phyloP scores from a whole-genome alignment of 2,797 vertebrate species.

The Apogon talboti region DNA sequence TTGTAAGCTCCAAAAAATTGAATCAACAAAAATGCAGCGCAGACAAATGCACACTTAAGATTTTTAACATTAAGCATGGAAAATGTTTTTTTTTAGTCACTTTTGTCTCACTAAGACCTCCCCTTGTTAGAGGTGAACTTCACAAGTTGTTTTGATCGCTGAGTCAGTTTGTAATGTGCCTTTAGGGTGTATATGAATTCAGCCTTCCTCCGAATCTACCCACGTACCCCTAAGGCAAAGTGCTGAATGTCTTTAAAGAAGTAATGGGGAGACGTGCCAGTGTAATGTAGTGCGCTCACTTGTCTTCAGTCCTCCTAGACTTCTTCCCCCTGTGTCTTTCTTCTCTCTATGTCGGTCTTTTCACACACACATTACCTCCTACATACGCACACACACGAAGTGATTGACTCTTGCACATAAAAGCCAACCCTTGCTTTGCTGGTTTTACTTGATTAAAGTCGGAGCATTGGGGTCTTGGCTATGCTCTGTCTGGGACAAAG shows the following conservation, averaged over 20 bases:
- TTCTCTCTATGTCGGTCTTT: slow-evolving; percentile 40
- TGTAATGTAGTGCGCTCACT: slow-evolving; percentile 74
- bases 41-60: slow-evolving; percentile 37
- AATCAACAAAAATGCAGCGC: slow-evolving; percentile 8
- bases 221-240: slow-evolving; percentile 81
- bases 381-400: slow-evolving; percentile 55
- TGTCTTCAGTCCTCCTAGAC: slow-evolving; percentile 69
- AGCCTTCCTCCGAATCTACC: slow-evolving; percentile 78
- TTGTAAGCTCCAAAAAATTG: slow-evolving; percentile 7
- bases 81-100: slow-evolving; percentile 33
- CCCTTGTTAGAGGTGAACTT: slow-evolving; percentile 77
- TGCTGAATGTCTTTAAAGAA: slow-evolving; percentile 79
- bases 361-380: slow-evolving; percentile 23
- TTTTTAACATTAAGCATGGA: slow-evolving; percentile 40
- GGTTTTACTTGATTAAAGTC: slow-evolving; percentile 84
- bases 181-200: slow-evolving; percentile 76
- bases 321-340: slow-evolving; percentile 61
- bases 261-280: slow-evolving; percentile 78
- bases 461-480: slow-evolving; percentile 75
- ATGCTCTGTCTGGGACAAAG: slow-evolving; percentile 79
- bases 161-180: slow-evolving; percentile 80
- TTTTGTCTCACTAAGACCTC: slow-evolving; percentile 66
- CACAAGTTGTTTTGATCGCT: slow-evolving; percentile 81
- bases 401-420: slow-evolving; percentile 74
- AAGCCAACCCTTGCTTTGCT: slow-evolving; percentile 77